Conservation (phyloP, 2,888 invertebrate species). For the Agonopterix heracliana region DNA sequence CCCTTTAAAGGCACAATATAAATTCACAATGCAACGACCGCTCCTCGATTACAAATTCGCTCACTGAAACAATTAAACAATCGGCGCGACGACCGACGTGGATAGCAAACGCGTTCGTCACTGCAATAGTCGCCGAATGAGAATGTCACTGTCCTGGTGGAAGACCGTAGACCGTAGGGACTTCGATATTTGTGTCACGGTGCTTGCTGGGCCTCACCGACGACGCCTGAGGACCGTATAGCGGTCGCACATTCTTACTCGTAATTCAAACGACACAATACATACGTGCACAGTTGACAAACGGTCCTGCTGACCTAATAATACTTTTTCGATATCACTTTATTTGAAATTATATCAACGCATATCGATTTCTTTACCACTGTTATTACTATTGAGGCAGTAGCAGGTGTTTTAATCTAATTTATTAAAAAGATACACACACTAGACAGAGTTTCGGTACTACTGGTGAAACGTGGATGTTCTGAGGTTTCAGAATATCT, state of each 20-base stretch:
- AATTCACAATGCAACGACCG: slow-evolving; percentile 48
- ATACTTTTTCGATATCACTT: slow-evolving; percentile 45
- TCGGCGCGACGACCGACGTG: slow-evolving; percentile 36
- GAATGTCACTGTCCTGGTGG: slow-evolving; percentile 33
- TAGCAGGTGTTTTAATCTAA: background rate
- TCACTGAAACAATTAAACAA: slow-evolving; percentile 61
- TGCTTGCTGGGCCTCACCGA: slow-evolving; percentile 38
- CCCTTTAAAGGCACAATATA: slow-evolving; percentile 9
- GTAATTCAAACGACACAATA: slow-evolving; percentile 64
- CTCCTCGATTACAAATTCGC: slow-evolving; percentile 52
- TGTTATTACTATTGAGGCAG: background rate
- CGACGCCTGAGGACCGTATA: slow-evolving; percentile 59
- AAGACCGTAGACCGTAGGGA: slow-evolving; percentile 51
- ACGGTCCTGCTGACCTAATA: slow-evolving; percentile 68
- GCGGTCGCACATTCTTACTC: slow-evolving; percentile 74
- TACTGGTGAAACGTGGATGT: too few species aligned
- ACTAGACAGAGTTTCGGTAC: too few species aligned
- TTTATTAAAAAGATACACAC: too few species aligned
- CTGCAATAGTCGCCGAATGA: slow-evolving; percentile 44
- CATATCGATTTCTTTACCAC: background rate
- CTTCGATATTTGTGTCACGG: slow-evolving; percentile 61
- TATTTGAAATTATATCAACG: slow-evolving; percentile 11
- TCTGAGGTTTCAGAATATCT: too few species aligned
- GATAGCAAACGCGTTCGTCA: slow-evolving; percentile 59
- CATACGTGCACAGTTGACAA: slow-evolving; percentile 61